phyloP scores from a whole-genome alignment of 2,797 vertebrate genomes.

The Avahi laniger region DNA sequence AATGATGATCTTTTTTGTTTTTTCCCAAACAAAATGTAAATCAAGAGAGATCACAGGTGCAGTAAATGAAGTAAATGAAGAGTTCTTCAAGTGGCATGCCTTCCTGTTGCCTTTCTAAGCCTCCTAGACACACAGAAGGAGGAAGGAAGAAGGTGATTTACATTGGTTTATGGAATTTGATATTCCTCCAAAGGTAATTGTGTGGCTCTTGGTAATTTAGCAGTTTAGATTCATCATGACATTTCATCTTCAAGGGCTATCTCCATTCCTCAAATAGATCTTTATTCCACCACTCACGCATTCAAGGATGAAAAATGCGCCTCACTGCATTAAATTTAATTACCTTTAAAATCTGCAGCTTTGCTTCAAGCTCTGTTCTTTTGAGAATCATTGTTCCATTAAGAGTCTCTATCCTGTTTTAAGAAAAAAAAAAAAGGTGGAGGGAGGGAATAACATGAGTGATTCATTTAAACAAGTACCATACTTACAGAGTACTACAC shows the following conservation, averaged over 20 bases:
- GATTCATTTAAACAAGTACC: constrained; percentile 30
- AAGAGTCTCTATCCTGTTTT: constrained; percentile 91
- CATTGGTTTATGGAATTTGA: neutral
- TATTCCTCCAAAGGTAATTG: constrained; percentile 55
- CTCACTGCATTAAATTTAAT: constrained; percentile 36
- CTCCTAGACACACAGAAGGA: constrained; percentile 32
- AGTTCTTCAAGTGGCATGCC: constrained; percentile 37
- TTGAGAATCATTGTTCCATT: constrained; percentile 89
- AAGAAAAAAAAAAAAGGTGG: neutral
- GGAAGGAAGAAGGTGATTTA: constrained; percentile 65
- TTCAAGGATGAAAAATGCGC: constrained; percentile 61
- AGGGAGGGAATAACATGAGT: neutral
- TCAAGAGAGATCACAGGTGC: constrained; percentile 58
- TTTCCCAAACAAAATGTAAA: constrained; percentile 52
- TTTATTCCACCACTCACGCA: constrained; percentile 61
- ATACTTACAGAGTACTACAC: neutral
- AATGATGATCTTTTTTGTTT: neutral
- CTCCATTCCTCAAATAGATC: constrained; percentile 56
- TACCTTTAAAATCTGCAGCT: constrained; percentile 92
- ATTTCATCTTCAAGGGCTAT: constrained; percentile 65
- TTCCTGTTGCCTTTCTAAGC: constrained; percentile 35
- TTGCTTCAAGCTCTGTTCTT: constrained; percentile 93
- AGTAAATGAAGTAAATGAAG: constrained; percentile 15
- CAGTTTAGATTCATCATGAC: constrained; percentile 46
- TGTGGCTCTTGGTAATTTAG: constrained; percentile 61